phyloP scores from a whole-genome alignment of 2,888 invertebrate genomes.

The Hermaeophaga mercurialis region DNA sequence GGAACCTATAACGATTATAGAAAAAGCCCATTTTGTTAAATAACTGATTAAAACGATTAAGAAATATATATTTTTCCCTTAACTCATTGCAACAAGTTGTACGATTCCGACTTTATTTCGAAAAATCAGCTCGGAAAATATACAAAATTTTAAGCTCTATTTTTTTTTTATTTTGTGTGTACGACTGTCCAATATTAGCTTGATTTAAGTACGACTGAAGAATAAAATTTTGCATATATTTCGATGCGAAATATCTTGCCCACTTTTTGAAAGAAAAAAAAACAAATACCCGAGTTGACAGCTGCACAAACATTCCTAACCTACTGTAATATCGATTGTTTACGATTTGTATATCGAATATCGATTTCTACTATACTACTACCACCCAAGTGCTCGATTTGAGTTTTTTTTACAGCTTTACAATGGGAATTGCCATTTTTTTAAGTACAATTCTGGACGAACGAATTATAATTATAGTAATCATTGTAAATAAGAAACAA shows the following conservation, averaged over 20 bases:
- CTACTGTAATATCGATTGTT: slow-evolving; percentile 48
- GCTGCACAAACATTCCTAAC: slow-evolving; percentile 51
- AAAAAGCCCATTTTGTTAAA: too few species aligned
- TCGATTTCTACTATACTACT: slow-evolving; percentile 38
- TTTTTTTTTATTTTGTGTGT: too few species aligned
- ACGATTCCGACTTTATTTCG: too few species aligned
- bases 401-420: slow-evolving; percentile 45
- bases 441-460: slow-evolving; percentile 55
- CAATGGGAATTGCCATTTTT: slow-evolving; percentile 36
- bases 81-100: too few species aligned
- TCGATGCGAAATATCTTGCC: too few species aligned
- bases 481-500: neutral
- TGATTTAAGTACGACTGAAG: neutral
- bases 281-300: slow-evolving; percentile 38
- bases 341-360: slow-evolving; percentile 18
- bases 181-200: neutral
- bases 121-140: too few species aligned
- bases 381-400: slow-evolving; percentile 49
- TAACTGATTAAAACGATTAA: too few species aligned
- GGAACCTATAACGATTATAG: too few species aligned
- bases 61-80: too few species aligned
- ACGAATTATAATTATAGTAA: slow-evolving; percentile 38
- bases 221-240: too few species aligned
- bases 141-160: slow-evolving; percentile 9
- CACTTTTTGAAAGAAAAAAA: slow-evolving; percentile 16